A percentile compares a stretch with the other conserved stretches of the same genome.
These are phyloP conservation scores for Malthinus seriepunctatus DNA, from an alignment of 2,888 invertebrate species.

Conservation along the genomic window DNA sequence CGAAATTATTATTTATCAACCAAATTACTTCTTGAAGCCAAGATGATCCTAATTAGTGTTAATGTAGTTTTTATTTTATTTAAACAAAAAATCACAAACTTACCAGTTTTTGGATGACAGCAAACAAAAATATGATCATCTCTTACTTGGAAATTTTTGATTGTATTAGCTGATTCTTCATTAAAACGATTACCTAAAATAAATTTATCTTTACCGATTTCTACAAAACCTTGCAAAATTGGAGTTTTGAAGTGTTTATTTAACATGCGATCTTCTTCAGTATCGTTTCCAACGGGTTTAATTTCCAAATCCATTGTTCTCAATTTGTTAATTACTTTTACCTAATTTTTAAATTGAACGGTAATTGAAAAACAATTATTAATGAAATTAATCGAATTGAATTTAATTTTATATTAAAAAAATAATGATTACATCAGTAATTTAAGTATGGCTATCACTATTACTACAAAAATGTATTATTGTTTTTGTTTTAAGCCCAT, in stretches of 20 bases:
- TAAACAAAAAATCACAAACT: slow-evolving; percentile 14
- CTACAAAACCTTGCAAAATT: neutral
- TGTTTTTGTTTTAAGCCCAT: too few species aligned
- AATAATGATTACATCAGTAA: too few species aligned
- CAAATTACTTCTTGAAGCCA: slow-evolving; percentile 80
- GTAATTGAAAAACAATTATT: too few species aligned
- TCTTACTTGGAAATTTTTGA: slow-evolving; percentile 55
- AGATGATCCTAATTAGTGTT: slow-evolving; percentile 64
- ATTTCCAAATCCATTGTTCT: neutral
- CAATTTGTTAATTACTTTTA: too few species aligned
- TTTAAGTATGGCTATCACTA: too few species aligned
- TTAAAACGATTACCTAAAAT: neutral
- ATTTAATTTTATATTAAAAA: too few species aligned
- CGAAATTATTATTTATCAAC: slow-evolving; percentile 65
- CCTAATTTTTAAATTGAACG: too few species aligned
- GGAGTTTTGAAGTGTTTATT: neutral
- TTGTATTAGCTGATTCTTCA: slow-evolving; percentile 40
- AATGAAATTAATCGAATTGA: too few species aligned
- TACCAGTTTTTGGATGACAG: slow-evolving; percentile 62
- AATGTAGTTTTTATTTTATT: neutral
- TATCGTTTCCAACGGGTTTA: neutral
- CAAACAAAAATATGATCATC: slow-evolving; percentile 60
- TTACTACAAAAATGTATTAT: too few species aligned
- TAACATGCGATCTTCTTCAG: neutral
- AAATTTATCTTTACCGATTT: neutral